Percentiles rank a stretch among this genome's conserved stretches.
phyloP scores from a whole-genome alignment of 1,140 invertebrate genomes.

The Cydia splendana region DNA sequence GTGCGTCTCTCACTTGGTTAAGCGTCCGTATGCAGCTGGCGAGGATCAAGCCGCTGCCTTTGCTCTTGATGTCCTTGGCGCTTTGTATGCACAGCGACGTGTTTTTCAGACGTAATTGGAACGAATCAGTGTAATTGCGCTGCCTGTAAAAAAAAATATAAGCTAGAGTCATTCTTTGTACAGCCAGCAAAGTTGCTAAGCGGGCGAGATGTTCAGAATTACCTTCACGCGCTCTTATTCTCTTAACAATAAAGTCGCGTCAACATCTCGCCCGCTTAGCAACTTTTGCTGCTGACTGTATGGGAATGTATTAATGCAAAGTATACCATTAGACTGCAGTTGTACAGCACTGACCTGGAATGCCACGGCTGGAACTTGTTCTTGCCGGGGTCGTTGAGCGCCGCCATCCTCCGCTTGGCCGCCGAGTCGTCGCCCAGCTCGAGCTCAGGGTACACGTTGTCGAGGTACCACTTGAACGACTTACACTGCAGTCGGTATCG shows the following conservation, averaged over 20 bases:
- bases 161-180: background rate
- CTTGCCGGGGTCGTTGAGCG: conserved; percentile 78
- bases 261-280: too few species aligned
- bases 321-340: too few species aligned
- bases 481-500: conserved; percentile 89
- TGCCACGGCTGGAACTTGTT: conserved; percentile 90
- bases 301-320: too few species aligned
- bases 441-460: conserved; percentile 94
- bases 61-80: conserved; percentile 89
- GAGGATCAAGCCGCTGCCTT: conserved; percentile 86
- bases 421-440: conserved; percentile 82
- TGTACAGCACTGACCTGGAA: conserved; percentile 74
- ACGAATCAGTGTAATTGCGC: conserved; percentile 87
- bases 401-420: conserved; percentile 82
- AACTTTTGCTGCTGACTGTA: too few species aligned
- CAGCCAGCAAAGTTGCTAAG: too few species aligned
- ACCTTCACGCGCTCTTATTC: too few species aligned
- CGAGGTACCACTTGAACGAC: conserved; percentile 96
- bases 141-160: conserved; percentile 72
- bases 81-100: conserved; percentile 88
- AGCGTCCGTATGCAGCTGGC: conserved; percentile 84
- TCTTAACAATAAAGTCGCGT: too few species aligned
- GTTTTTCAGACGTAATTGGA: conserved; percentile 86
- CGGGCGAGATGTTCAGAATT: too few species aligned
- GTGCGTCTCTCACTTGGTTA: conserved; percentile 83